phyloP scores from a whole-genome alignment of 1,140 invertebrate species.

The Bombus huntii region DNA sequence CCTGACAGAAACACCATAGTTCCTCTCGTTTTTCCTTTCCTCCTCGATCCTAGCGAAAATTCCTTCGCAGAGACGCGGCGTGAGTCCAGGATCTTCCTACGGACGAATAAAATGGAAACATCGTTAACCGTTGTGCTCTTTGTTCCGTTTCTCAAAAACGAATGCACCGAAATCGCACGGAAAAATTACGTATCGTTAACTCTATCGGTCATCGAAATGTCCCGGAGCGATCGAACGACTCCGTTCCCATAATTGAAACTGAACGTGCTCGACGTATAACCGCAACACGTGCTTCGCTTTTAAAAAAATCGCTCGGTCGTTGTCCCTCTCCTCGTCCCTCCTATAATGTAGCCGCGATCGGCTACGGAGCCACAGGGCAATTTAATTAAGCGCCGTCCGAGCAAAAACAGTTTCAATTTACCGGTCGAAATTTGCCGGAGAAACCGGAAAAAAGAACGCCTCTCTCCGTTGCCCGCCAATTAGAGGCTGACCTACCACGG shows the following conservation, averaged over 20 bases:
- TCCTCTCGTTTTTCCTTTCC: conserved; percentile 66
- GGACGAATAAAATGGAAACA: background rate
- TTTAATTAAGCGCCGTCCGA: conserved; percentile 60
- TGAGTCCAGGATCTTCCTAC: conserved; percentile 83
- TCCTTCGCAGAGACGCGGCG: conserved; percentile 82
- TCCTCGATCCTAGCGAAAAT: conserved; percentile 75
- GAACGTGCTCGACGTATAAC: conserved; percentile 44
- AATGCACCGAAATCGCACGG: too few species aligned
- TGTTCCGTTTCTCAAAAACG: background rate
- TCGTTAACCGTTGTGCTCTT: background rate
- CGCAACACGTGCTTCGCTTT: conserved; percentile 54
- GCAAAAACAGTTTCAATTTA: conserved; percentile 65
- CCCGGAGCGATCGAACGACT: conserved; percentile 21
- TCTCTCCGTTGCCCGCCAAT: conserved; percentile 34
- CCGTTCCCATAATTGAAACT: conserved; percentile 58
- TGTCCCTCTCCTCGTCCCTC: background rate
- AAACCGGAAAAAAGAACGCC: background rate
- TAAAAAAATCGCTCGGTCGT: conserved; percentile 48
- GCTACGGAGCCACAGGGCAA: conserved; percentile 43
- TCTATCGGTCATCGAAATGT: conserved; percentile 24
- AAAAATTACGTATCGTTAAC: conserved; percentile 45
- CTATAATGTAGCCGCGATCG: background rate
- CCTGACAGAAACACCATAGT: conserved; percentile 70
- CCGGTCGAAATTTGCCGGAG: conserved; percentile 54
- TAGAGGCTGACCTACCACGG: conserved; percentile 5